These are phyloP conservation scores for Coelinius sp. DNA, from an alignment of 2,888 invertebrate species.

Conservation along the genomic window DNA sequence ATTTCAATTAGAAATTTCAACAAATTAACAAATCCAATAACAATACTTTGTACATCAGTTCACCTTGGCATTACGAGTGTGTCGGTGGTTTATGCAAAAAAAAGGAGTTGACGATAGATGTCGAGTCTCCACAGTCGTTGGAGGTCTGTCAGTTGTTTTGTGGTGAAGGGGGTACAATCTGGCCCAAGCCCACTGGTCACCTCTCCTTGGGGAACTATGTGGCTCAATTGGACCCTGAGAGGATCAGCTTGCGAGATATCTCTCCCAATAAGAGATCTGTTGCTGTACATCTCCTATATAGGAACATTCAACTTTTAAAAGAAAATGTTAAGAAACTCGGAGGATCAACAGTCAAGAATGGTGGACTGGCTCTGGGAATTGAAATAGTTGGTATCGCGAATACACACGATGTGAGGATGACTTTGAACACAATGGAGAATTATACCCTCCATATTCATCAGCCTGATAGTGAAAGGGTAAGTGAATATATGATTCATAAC, in stretches of 20 bases:
- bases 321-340: conserved; percentile 51
- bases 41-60: conserved; percentile 48
- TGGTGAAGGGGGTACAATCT: conserved; percentile 75
- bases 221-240: conserved; percentile 72
- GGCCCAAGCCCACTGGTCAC: conserved; percentile 78
- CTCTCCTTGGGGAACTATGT: conserved; percentile 74
- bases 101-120: conserved; percentile 52
- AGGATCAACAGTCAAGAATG: conserved; percentile 28
- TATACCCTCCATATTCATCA: conserved; percentile 66
- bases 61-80: conserved; percentile 66
- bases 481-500: too few relatives aligned
- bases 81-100: conserved; percentile 62
- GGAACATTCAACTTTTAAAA: conserved; percentile 55
- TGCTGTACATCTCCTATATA: conserved; percentile 54
- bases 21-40: neutral
- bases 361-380: conserved; percentile 53
- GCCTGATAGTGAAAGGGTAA: conserved; percentile 49
- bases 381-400: conserved; percentile 47
- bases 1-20: neutral
- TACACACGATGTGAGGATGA: conserved; percentile 63
- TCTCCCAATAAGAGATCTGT: conserved; percentile 61
- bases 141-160: conserved; percentile 79
- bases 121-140: conserved; percentile 61
- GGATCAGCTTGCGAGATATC: conserved; percentile 71
- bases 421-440: conserved; percentile 75